phyloP scores from a whole-genome alignment of 2,888 invertebrate genomes.

The Polylopha cassiicola region DNA sequence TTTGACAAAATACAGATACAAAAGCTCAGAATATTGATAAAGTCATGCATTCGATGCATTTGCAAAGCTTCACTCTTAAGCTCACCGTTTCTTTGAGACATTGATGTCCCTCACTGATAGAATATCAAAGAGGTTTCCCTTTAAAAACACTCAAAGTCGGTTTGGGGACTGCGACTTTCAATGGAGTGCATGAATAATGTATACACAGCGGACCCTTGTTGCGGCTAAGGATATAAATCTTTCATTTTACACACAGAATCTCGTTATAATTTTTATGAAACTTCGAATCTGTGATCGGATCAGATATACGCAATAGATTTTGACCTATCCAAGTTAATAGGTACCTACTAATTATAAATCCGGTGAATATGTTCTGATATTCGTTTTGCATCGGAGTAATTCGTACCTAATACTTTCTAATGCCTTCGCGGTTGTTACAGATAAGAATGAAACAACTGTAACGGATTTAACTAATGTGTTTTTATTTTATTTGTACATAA shows the following conservation, averaged over 20 bases:
- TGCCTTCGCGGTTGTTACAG: too few species aligned
- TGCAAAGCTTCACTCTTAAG: conserved; percentile 17
- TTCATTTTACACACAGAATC: conserved; percentile 57
- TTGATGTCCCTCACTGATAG: conserved; percentile 36
- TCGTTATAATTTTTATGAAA: conserved; percentile 62
- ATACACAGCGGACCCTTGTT: conserved; percentile 41
- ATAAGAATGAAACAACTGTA: too few species aligned
- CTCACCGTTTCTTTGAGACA: conserved; percentile 35
- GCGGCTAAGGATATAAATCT: conserved; percentile 51
- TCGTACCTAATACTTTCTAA: too few species aligned
- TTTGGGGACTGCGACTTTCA: conserved; percentile 53
- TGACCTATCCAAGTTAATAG: conserved; percentile 13
- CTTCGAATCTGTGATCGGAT: conserved; percentile 42
- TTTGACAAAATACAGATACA: too few species aligned
- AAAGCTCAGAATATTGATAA: too few species aligned
- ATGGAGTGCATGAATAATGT: conserved; percentile 63
- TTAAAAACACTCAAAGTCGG: conserved; percentile 54
- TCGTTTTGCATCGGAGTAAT: too few species aligned
- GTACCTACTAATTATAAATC: not conserved
- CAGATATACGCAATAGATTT: conserved; percentile 32
- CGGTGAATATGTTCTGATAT: not conserved
- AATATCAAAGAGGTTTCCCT: conserved; percentile 52
- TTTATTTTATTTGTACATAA: too few species aligned
- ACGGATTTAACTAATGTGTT: too few species aligned
- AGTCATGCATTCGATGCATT: conserved; percentile 19